Conservation (phyloP, 2,888 invertebrate genomes). For the Sinhomidia bicolor region DNA sequence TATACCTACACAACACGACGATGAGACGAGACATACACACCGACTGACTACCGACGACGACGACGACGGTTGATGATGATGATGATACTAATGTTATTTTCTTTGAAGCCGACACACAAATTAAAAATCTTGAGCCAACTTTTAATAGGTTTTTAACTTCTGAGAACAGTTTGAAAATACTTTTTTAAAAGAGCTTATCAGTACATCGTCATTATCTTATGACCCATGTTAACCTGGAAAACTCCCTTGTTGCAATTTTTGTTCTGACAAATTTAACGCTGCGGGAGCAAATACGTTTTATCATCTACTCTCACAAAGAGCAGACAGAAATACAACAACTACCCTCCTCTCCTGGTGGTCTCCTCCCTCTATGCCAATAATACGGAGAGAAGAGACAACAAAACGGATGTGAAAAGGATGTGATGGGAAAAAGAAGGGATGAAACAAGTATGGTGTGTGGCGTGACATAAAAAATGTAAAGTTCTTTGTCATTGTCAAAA, state of each 20-base stretch:
- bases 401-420: background rate
- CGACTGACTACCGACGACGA: background rate
- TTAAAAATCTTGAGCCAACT: slow-evolving; percentile 17
- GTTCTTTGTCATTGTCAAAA: slow-evolving; percentile 68
- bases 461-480: slow-evolving; percentile 38
- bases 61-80: too few relatives aligned
- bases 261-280: background rate
- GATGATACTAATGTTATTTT: background rate
- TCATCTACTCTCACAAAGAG: background rate
- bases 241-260: slow-evolving; percentile 39
- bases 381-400: background rate
- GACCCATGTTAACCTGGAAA: slow-evolving; percentile 62
- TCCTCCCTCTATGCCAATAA: slow-evolving; percentile 1
- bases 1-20: slow-evolving; percentile 50
- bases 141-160: slow-evolving; percentile 43
- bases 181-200: background rate
- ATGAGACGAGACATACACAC: slow-evolving; percentile 1
- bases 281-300: background rate
- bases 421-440: background rate
- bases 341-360: background rate
- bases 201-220: slow-evolving; percentile 19
- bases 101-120: slow-evolving; percentile 47
- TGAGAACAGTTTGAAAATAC: background rate
- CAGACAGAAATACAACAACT: background rate
- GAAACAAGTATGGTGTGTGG: slow-evolving; percentile 4